Percentiles rank a stretch among this genome's conserved stretches.
phyloP scores from a whole-genome alignment of 2,888 invertebrate species.

The Raillietiella orientalis region DNA sequence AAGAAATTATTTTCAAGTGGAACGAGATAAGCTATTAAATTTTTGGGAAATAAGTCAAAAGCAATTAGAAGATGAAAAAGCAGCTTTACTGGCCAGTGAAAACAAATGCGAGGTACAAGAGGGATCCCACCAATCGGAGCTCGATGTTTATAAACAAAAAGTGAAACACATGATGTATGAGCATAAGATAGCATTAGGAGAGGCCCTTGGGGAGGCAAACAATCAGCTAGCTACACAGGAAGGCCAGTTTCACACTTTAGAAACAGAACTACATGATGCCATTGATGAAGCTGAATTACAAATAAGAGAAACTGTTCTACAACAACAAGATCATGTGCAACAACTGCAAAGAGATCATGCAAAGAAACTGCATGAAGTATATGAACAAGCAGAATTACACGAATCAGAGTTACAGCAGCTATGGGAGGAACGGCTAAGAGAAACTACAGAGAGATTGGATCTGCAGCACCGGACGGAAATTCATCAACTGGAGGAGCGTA shows the following conservation, averaged over 20 bases:
- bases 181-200: too few relatives aligned
- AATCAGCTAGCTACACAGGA: slow-evolving; percentile 52
- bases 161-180: slow-evolving; percentile 75
- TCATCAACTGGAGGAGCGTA: slow-evolving; percentile 55
- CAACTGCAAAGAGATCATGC: slow-evolving; percentile 32
- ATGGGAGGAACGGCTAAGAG: slow-evolving; percentile 41
- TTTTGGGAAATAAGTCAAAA: slow-evolving; percentile 85
- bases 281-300: slow-evolving; percentile 29
- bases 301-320: slow-evolving; percentile 29
- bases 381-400: too few relatives aligned
- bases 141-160: slow-evolving; percentile 66
- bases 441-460: too few relatives aligned
- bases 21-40: slow-evolving; percentile 68
- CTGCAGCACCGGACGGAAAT: slow-evolving; percentile 30
- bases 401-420: too few relatives aligned
- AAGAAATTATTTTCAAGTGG: slow-evolving; percentile 74
- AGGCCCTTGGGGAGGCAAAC: slow-evolving; percentile 48
- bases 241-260: slow-evolving; percentile 38
- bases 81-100: too few relatives aligned
- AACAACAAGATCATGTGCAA: slow-evolving; percentile 35
- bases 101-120: slow-evolving; percentile 66
- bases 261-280: slow-evolving; percentile 36
- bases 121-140: slow-evolving; percentile 53
- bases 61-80: slow-evolving; percentile 51
- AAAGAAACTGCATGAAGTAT: too few relatives aligned